Conservation (phyloP, 2,888 invertebrate species). For the Macrosiphum euphorbiae region DNA sequence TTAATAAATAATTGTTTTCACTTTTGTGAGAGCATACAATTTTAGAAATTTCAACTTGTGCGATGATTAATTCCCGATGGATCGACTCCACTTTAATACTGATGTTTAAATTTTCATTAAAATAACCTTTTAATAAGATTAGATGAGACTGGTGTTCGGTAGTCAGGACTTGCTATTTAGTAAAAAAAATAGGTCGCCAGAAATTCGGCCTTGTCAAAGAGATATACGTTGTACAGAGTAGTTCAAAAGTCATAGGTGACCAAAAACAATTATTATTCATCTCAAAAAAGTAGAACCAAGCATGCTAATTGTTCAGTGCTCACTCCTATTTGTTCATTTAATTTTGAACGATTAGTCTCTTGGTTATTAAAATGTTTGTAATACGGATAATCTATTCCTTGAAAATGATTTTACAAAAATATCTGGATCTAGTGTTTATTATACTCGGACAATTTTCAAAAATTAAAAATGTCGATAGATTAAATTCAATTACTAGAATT, state of each 20-base stretch:
- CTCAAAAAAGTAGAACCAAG: neutral
- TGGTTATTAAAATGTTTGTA: no score
- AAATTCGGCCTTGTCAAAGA: neutral
- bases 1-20: neutral
- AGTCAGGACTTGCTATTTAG: accelerated
- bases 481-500: no score
- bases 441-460: no score
- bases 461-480: no score
- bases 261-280: neutral
- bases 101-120: neutral
- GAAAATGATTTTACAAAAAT: no score
- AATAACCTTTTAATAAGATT: neutral
- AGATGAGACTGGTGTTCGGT: neutral
- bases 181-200: neutral
- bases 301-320: no score
- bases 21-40: neutral
- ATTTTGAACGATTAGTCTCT: no score
- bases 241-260: neutral
- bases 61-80: neutral
- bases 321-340: no score
- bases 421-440: no score
- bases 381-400: no score
- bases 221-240: neutral
- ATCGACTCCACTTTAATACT: no score
- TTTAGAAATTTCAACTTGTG: neutral